Percentiles rank a stretch among this genome's conserved stretches.
phyloP scores from a whole-genome alignment of 2,888 invertebrate genomes.

The Aleiodes alternator region DNA sequence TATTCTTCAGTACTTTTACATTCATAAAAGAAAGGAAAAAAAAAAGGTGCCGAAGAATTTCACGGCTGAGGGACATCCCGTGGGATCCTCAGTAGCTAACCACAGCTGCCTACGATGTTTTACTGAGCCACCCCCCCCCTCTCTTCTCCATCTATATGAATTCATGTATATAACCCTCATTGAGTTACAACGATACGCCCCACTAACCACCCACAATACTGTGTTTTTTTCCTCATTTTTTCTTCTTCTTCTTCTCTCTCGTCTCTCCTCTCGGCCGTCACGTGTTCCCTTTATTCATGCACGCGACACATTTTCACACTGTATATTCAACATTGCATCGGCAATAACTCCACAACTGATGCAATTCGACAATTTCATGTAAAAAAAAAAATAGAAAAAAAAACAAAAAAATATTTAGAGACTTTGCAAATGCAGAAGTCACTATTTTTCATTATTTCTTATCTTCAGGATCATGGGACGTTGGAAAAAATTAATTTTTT shows the following conservation, averaged over 20 bases:
- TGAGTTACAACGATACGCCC: constrained; percentile 66
- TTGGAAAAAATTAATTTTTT: too few species aligned
- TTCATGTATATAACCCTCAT: constrained; percentile 51
- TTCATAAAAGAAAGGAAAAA: constrained; percentile 44
- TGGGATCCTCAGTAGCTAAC: constrained; percentile 62
- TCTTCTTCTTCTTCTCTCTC: neutral
- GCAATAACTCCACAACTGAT: constrained; percentile 13
- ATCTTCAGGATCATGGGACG: too few species aligned
- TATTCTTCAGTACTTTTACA: constrained; percentile 29
- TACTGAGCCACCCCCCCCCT: constrained; percentile 60
- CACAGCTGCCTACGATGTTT: constrained; percentile 61
- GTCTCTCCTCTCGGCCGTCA: constrained; percentile 54
- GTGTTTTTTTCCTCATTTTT: constrained; percentile 45
- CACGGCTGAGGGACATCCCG: constrained; percentile 62
- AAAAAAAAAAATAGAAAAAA: too few species aligned
- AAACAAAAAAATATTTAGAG: too few species aligned
- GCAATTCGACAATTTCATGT: constrained; percentile 10
- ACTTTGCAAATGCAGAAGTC: too few species aligned
- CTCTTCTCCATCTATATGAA: neutral
- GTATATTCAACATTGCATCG: constrained; percentile 12
- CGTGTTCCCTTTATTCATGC: constrained; percentile 69
- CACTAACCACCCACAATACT: constrained; percentile 72
- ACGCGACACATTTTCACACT: constrained; percentile 58
- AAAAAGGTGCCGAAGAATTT: constrained; percentile 48
- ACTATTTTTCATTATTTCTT: too few species aligned